Percentiles rank a stretch among this genome's conserved stretches.
These are phyloP conservation scores for Carapus acus DNA, from an alignment of 2,797 vertebrate genomes.

Conservation along the genomic window DNA sequence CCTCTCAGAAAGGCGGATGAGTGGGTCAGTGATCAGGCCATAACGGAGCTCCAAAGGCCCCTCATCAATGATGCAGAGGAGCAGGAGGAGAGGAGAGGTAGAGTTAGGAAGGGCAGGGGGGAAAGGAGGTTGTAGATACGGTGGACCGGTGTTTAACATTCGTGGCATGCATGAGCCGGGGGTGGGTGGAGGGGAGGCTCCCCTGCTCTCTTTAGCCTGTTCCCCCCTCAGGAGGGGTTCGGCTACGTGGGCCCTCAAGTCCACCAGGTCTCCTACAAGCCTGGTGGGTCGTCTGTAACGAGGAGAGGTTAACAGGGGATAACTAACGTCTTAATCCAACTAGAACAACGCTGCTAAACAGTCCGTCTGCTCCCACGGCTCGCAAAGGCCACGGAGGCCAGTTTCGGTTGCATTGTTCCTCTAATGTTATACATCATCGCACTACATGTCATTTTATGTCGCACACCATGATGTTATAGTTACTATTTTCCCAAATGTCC, in stretches of 20 bases:
- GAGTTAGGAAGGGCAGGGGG: constrained; percentile 43
- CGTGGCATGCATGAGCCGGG: constrained; percentile 35
- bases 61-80: constrained; percentile 64
- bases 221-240: constrained; percentile 38
- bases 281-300: constrained; percentile 29
- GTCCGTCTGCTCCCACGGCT: constrained; percentile 27
- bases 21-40: constrained; percentile 71
- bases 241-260: constrained; percentile 28
- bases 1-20: constrained; percentile 66
- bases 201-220: constrained; percentile 52
- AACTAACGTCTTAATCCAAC: constrained; percentile 72
- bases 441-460: no score
- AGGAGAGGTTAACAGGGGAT: constrained; percentile 63
- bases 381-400: no score
- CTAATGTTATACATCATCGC: no score
- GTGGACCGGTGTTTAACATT: constrained; percentile 52
- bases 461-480: no score
- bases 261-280: constrained; percentile 31
- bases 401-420: no score
- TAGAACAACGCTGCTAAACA: constrained; percentile 60
- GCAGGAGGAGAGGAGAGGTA: constrained; percentile 39
- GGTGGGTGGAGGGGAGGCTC: constrained; percentile 23
- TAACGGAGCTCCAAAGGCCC: constrained; percentile 66
- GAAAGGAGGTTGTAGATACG: constrained; percentile 34
- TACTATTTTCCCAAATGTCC: no score